Evolutionary conservation across 2,797 vertebrate genomes (phyloP).

Genomic region (Lutjanus argentimaculatus): DNA sequence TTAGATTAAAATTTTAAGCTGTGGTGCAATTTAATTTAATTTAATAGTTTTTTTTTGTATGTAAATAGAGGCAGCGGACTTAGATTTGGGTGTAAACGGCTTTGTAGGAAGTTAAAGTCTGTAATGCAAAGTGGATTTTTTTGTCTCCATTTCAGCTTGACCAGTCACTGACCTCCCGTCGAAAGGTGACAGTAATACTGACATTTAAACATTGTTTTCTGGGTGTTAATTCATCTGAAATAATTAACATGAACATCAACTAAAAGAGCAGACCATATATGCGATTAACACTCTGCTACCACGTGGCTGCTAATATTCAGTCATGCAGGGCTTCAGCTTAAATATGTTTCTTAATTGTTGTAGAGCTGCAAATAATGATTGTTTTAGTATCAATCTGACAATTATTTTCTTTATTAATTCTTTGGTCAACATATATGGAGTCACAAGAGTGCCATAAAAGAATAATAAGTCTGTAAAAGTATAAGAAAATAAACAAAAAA

Average conservation of each 20-base stretch:
- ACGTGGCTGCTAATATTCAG: background rate
- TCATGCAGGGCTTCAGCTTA: background rate
- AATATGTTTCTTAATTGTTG: background rate
- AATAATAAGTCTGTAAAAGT: background rate
- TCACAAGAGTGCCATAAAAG: background rate
- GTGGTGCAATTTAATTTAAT: too few relatives aligned
- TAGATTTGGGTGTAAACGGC: too few relatives aligned
- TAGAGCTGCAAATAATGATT: slow-evolving; percentile 11
- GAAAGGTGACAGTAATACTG: slow-evolving; percentile 51
- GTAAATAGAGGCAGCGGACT: background rate
- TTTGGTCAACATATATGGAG: background rate
- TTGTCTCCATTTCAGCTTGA: slow-evolving; percentile 67
- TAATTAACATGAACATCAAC: slow-evolving; percentile 7
- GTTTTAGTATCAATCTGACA: background rate
- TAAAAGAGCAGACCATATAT: background rate
- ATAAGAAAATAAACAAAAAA: too few relatives aligned
- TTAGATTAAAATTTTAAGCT: too few relatives aligned
- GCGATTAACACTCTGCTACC: slow-evolving; percentile 33
- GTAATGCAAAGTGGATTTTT: slow-evolving; percentile 2
- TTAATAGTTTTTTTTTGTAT: too few relatives aligned
- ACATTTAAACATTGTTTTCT: background rate
- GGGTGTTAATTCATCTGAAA: slow-evolving; percentile 42
- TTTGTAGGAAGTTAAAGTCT: background rate
- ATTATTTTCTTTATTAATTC: background rate
- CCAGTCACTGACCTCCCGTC: slow-evolving; percentile 13